Evolutionary conservation across 2,113 vertebrate genomes (phyloP).

Genomic region (Poeciliopsis prolifica): DNA sequence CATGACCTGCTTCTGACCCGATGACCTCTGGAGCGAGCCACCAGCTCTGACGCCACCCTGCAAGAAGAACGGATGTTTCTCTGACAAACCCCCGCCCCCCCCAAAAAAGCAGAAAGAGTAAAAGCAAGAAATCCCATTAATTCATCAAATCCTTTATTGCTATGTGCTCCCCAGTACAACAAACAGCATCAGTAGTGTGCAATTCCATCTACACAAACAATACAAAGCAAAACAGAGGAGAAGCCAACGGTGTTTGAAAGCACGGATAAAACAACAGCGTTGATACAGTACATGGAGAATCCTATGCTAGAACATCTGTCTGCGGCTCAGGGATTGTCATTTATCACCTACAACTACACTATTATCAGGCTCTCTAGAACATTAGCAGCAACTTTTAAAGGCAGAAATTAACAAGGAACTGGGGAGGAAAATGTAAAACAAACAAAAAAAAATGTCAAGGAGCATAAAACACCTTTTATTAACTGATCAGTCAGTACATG

Average conservation of each 20-base stretch:
- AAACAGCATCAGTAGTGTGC: slow-evolving; percentile 93
- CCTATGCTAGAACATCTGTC: slow-evolving; percentile 70
- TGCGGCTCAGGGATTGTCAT: slow-evolving; percentile 83
- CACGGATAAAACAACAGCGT: slow-evolving; percentile 40
- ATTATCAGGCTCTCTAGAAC: slow-evolving; percentile 74
- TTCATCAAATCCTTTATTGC: slow-evolving; percentile 84
- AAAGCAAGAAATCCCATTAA: slow-evolving; percentile 10
- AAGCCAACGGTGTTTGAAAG: slow-evolving; percentile 55
- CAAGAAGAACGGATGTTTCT: too few species aligned
- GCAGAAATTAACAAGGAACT: slow-evolving; percentile 62
- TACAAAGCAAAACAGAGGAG: slow-evolving; percentile 74
- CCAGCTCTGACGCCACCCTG: too few species aligned
- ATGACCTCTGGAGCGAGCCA: too few species aligned
- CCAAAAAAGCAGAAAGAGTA: too few species aligned
- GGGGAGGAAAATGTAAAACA: slow-evolving; percentile 42
- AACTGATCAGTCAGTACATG: slow-evolving; percentile 54
- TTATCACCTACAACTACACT: slow-evolving; percentile 64
- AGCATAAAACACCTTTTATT: slow-evolving; percentile 40
- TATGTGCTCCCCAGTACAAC: slow-evolving; percentile 90
- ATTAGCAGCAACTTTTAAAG: slow-evolving; percentile 79
- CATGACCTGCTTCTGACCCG: too few species aligned
- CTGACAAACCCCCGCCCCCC: background rate
- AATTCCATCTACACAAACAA: slow-evolving; percentile 80
- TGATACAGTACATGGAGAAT: slow-evolving; percentile 61
- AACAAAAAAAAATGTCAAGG: slow-evolving; percentile 9